Evolutionary conservation across 2,797 vertebrate genomes (phyloP).

Genomic region (Tiaroga cobitis): DNA sequence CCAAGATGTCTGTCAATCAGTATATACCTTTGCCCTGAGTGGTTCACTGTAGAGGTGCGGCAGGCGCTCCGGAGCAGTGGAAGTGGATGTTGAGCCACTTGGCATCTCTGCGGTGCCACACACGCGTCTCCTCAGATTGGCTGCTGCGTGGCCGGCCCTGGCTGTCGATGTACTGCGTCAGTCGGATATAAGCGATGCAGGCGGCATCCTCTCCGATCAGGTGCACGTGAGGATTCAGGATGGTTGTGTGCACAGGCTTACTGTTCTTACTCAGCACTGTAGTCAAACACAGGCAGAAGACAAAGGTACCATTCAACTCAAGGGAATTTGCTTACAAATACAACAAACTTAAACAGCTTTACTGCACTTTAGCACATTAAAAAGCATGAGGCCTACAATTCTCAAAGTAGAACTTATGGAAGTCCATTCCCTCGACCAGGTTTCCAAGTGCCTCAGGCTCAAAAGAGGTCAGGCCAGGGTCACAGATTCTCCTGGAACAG

Average conservation of each 20-base stretch:
- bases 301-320: not conserved
- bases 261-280: constrained; percentile 98
- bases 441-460: constrained; percentile 98
- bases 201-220: constrained; percentile 97
- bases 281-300: constrained; percentile 11
- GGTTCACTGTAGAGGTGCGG: constrained; percentile 97
- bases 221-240: constrained; percentile 97
- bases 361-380: not conserved
- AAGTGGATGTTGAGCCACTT: constrained; percentile 99
- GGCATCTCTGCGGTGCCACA: constrained; percentile 97
- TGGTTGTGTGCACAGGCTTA: constrained; percentile 98
- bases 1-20: not conserved
- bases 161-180: constrained; percentile 96
- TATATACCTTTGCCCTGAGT: constrained; percentile 67
- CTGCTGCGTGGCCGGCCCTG: constrained; percentile 96
- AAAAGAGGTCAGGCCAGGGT: constrained; percentile 97
- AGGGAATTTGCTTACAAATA: not conserved
- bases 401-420: constrained; percentile 99
- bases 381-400: constrained; percentile 83
- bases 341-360: not conserved
- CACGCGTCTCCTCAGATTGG: constrained; percentile 96
- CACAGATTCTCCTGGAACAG: constrained; percentile 92
- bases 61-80: constrained; percentile 98
- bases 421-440: constrained; percentile 99
- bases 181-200: constrained; percentile 98